phyloP scores from a whole-genome alignment of 1,140 invertebrate genomes.

The Tyrophagus putrescentiae region DNA sequence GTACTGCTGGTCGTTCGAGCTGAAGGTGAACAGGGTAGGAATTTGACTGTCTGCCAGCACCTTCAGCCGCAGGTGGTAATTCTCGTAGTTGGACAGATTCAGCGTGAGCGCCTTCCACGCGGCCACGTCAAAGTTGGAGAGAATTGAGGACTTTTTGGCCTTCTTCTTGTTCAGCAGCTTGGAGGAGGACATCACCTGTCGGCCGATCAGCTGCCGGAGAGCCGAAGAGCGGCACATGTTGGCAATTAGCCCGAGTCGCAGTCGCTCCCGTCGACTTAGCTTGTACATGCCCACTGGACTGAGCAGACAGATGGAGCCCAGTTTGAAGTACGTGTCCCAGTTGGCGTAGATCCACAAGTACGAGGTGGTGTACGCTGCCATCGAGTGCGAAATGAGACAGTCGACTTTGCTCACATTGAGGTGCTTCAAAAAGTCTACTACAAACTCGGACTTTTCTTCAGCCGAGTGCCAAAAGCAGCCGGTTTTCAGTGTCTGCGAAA shows the following conservation, averaged over 20 bases:
- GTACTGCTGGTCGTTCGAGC: slow-evolving; percentile 13
- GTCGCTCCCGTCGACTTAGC: background rate
- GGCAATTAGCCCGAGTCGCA: background rate
- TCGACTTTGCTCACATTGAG: background rate
- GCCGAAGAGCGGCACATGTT: background rate
- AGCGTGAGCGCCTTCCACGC: background rate
- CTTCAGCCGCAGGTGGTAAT: slow-evolving; percentile 7
- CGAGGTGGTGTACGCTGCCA: background rate
- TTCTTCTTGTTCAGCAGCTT: no score
- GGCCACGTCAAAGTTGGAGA: background rate
- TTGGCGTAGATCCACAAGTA: slow-evolving; percentile 11
- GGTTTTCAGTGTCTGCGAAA: slow-evolving; percentile 4
- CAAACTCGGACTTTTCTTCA: slow-evolving; percentile 16
- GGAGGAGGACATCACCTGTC: no score
- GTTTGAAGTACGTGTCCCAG: background rate
- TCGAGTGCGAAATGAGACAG: slow-evolving; percentile 13
- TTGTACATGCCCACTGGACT: background rate
- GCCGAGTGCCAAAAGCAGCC: slow-evolving; percentile 18
- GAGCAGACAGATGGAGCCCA: slow-evolving; percentile 7
- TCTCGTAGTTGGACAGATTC: slow-evolving; percentile 12
- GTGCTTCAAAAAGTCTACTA: background rate
- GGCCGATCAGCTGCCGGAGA: background rate
- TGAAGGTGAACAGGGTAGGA: slow-evolving; percentile 14
- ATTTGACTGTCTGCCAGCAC: background rate
- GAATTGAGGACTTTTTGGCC: no score